Evolutionary conservation across 2,113 vertebrate genomes (phyloP).

Genomic region (Zapus hudsonius): DNA sequence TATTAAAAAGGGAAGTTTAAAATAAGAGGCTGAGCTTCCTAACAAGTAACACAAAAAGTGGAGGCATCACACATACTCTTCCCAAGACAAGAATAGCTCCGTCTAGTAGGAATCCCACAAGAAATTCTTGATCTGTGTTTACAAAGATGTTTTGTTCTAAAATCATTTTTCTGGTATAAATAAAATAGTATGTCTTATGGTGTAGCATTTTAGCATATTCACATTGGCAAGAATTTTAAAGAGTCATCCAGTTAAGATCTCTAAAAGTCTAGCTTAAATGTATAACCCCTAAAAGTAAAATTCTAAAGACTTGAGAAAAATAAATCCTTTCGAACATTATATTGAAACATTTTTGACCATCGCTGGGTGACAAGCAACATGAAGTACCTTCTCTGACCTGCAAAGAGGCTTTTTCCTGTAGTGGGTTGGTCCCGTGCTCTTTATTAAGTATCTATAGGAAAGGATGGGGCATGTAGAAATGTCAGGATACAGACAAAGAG

Average conservation of each 20-base stretch:
- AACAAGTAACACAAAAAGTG: neutral
- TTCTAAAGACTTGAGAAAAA: slow-evolving; percentile 15
- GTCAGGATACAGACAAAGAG: neutral
- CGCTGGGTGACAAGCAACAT: neutral
- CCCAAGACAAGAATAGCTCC: neutral
- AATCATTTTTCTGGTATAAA: neutral
- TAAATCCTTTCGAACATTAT: neutral
- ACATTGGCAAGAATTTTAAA: slow-evolving; percentile 2
- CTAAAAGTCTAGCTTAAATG: neutral
- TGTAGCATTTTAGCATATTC: neutral
- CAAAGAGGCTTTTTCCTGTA: neutral
- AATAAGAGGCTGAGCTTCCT: neutral
- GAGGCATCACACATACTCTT: neutral
- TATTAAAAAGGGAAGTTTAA: neutral
- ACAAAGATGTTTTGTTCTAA: neutral
- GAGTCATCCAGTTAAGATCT: neutral
- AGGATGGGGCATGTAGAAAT: neutral
- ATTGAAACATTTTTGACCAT: slow-evolving; percentile 7
- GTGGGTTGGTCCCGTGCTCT: neutral
- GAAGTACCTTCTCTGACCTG: neutral
- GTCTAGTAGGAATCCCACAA: neutral
- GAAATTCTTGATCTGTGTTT: neutral
- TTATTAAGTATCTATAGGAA: neutral
- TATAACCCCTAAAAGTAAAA: slow-evolving; percentile 23
- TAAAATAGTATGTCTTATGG: neutral